phyloP scores from a whole-genome alignment of 2,113 vertebrate species.

The Anthoscopus minutus region DNA sequence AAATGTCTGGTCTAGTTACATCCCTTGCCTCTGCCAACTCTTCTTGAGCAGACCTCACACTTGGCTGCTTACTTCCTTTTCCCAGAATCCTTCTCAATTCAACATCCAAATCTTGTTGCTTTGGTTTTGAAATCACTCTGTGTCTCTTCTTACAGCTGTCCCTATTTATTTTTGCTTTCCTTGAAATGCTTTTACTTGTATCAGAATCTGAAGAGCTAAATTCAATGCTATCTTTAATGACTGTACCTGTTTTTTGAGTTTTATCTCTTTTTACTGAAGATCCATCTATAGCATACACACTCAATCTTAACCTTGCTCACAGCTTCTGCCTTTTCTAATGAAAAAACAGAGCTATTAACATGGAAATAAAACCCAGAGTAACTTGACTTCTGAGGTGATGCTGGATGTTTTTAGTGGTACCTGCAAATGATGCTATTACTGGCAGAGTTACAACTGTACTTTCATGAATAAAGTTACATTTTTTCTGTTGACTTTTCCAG shows the following conservation, averaged over 20 bases:
- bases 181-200: neutral
- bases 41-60: constrained; percentile 56
- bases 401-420: constrained; percentile 60
- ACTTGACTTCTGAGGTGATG: neutral
- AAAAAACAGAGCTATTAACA: neutral
- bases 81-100: neutral
- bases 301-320: neutral
- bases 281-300: neutral
- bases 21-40: neutral
- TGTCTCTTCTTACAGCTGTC: neutral
- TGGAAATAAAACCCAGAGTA: neutral
- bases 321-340: neutral
- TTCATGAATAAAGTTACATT: neutral
- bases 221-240: neutral
- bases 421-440: constrained; percentile 54
- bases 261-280: neutral
- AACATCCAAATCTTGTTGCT: neutral
- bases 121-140: neutral
- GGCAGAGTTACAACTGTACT: neutral
- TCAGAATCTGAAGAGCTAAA: neutral
- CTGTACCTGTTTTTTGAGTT: neutral
- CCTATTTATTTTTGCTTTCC: neutral
- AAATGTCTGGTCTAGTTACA: neutral
- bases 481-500: neutral
- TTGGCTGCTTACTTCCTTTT: constrained; percentile 27